These are phyloP conservation scores for Sus scrofa DNA, from an alignment of 2,113 vertebrate species.

Conservation along the genomic window T2T-Sscrofa CM000820.6:13683501-13684000, in stretches of 20 bases:
- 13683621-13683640: fast-evolving
- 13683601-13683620: not conserved
- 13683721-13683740: not conserved
- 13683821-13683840: not conserved
- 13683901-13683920: not conserved
- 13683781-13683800: not conserved
- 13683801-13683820: not conserved
- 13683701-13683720: not conserved
- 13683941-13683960: too few species aligned
- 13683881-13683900: fast-evolving
- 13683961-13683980: too few species aligned
- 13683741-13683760: not conserved
- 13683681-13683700: not conserved
- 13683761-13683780: not conserved
- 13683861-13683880: not conserved
- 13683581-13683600: not conserved
- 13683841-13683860: not conserved
- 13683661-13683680: not conserved
- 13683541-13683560: not conserved
- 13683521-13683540: not conserved
- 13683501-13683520: not conserved
- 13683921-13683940: not conserved
- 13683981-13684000: too few species aligned
- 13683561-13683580: not conserved
- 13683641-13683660: not conserved